Percentiles rank a stretch among this genome's conserved stretches.
Conservation (phyloP, 2,113 vertebrate species). For the Phrynocephalus versicolor region DNA sequence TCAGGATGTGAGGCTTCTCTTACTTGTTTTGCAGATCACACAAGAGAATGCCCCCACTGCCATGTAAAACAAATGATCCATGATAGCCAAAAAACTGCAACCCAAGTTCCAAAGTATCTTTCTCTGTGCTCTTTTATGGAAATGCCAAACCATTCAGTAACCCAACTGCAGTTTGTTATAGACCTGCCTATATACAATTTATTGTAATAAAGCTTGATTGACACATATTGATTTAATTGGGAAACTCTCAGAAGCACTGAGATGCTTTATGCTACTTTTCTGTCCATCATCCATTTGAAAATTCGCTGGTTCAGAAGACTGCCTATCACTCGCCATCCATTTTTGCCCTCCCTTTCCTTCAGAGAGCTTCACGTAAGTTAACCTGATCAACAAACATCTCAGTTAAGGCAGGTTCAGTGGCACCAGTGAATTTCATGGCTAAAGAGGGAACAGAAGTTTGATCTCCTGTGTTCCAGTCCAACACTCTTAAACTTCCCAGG, state of each 20-base stretch:
- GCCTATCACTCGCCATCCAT: background rate
- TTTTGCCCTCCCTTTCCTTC: background rate
- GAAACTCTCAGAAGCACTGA: background rate
- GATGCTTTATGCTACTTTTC: background rate
- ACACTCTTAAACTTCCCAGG: too few relatives aligned
- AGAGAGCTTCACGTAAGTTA: background rate
- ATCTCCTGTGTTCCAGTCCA: too few relatives aligned
- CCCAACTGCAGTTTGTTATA: background rate
- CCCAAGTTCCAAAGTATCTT: background rate
- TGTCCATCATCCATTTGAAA: background rate
- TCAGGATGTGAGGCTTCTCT: rapidly evolving
- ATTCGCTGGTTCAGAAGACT: background rate
- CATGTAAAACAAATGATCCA: background rate
- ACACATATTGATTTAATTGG: background rate
- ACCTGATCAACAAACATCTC: too few relatives aligned
- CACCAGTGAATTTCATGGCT: too few relatives aligned
- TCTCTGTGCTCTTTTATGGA: rapidly evolving
- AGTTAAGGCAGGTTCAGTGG: too few relatives aligned
- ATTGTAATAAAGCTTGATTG: background rate
- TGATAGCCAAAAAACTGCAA: background rate
- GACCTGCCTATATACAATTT: background rate
- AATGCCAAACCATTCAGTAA: background rate
- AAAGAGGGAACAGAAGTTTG: too few relatives aligned
- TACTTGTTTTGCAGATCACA: background rate
- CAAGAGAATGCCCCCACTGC: background rate